phyloP scores from a whole-genome alignment of 2,888 invertebrate genomes.

The Patella ulyssiponensis region DNA sequence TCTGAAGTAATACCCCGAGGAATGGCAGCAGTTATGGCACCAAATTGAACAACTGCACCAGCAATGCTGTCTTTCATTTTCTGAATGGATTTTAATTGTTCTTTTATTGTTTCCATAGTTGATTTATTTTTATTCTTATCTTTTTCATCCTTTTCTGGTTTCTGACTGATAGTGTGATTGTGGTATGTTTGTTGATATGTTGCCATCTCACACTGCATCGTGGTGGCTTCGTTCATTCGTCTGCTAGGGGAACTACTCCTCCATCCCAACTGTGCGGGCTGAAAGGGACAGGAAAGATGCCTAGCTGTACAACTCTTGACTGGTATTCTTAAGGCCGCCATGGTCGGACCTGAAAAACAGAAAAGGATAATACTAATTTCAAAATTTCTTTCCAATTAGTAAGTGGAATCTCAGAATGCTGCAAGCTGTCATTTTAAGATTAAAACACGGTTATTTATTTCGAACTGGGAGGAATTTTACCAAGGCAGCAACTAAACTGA shows the following conservation, averaged over 20 bases:
- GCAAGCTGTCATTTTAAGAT: too few relatives aligned
- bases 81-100: constrained; percentile 18
- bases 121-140: constrained; percentile 14
- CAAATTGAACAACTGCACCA: constrained; percentile 13
- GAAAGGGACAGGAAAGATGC: background rate
- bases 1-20: constrained; percentile 6
- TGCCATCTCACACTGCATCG: background rate
- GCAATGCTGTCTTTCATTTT: constrained; percentile 19
- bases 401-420: too few relatives aligned
- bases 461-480: too few relatives aligned
- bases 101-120: constrained; percentile 19
- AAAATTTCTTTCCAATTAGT: too few relatives aligned
- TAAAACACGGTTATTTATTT: too few relatives aligned
- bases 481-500: too few relatives aligned
- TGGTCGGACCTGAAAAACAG: background rate
- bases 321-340: background rate
- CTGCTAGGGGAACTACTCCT: background rate
- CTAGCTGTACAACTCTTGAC: background rate
- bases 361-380: too few relatives aligned
- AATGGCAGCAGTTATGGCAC: background rate
- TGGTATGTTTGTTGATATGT: constrained; percentile 23
- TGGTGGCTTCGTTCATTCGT: background rate
- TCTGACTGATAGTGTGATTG: constrained; percentile 9
- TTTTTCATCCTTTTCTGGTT: constrained; percentile 9
- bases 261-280: background rate